Evolutionary conservation across 1,140 invertebrate genomes (phyloP).

Genomic region (Drosophila ironensis): DNA sequence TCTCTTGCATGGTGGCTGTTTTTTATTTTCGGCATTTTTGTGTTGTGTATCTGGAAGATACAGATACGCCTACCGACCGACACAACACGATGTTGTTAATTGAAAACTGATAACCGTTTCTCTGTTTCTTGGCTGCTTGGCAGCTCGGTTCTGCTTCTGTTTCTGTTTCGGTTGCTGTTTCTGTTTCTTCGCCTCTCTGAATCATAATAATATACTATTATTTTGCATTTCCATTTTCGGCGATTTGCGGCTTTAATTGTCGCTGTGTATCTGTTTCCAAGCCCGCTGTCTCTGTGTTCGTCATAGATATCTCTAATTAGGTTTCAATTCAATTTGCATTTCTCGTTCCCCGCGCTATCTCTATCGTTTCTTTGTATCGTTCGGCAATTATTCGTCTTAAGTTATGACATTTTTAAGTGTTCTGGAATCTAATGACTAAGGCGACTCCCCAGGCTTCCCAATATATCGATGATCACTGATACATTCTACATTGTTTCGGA

Average conservation of each 20-base stretch:
- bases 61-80: conserved; percentile 56
- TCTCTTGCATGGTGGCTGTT: conserved; percentile 21
- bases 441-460: conserved; percentile 12
- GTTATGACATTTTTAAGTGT: conserved; percentile 68
- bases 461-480: conserved; percentile 36
- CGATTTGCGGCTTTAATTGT: conserved; percentile 61
- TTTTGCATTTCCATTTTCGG: conserved; percentile 18
- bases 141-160: conserved; percentile 46
- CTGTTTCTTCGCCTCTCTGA: conserved; percentile 24
- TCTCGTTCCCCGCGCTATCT: conserved; percentile 25
- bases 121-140: conserved; percentile 26
- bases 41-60: conserved; percentile 63
- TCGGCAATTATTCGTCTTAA: conserved; percentile 53
- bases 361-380: background rate
- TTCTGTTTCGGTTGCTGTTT: conserved; percentile 52
- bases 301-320: conserved; percentile 74
- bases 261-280: conserved; percentile 42
- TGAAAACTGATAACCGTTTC: conserved; percentile 74
- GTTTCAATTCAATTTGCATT: conserved; percentile 79
- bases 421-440: conserved; percentile 55
- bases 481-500: conserved; percentile 1
- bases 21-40: conserved; percentile 47
- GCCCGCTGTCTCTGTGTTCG: conserved; percentile 20
- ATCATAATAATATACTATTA: conserved; percentile 2
- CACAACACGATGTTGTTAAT: conserved; percentile 77